Evolutionary conservation across 92 coral and sea anemone genomes (phyloP), one percentile per base, ranked within the genome.

Genomic region (Micromussa lordhowensis): DNA sequence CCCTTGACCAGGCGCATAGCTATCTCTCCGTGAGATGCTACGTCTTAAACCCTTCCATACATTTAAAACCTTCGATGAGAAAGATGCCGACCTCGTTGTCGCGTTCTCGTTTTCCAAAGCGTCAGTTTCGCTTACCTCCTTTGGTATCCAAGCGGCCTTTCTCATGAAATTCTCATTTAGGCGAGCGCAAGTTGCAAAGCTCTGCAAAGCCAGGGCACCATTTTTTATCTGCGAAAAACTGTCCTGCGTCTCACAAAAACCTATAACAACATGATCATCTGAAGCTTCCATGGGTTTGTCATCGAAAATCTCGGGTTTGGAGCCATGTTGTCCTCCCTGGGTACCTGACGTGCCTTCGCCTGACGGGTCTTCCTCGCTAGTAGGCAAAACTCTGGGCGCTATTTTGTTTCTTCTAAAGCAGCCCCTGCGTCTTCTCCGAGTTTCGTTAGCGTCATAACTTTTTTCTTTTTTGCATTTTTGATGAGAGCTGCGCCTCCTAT

Each of bases 101-200:
- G 34, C 28, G 16, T 19, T 36, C 13, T 57, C 54, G 59, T 17
- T 75, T 1, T 74, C 28, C 7, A 57, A 26, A 59, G 74, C 31
- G 0, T 69, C 35, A 15, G 10, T 73, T 30, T 34, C 81, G 1
- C 24, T 16, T 32, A 13, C 48, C 13, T 57, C 73, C 29, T 26
- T 59, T 55, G 72, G 29, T 3, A 5, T 22, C 81, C 72, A 75
- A 34, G 73, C 9, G 7, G 81, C 32, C 29, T 24, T 40, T n/a
- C 74, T 49, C 88, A 84, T 74, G 31, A 74, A 84, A 32, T 59
- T 84, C 24, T 68, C 88, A 59, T 84, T 84, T 61, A 84, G 36
- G 14, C 88, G 88, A 22, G 88, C 88, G 5, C 88, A 84, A 1
- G 79, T 55, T 21, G 88, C 88, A 29, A 84, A 84, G 54, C 81